Evolutionary conservation across 1,140 invertebrate genomes (phyloP), one percentile per base, ranked within the genome.

Genomic region (Drosophila littoralis): DNA sequence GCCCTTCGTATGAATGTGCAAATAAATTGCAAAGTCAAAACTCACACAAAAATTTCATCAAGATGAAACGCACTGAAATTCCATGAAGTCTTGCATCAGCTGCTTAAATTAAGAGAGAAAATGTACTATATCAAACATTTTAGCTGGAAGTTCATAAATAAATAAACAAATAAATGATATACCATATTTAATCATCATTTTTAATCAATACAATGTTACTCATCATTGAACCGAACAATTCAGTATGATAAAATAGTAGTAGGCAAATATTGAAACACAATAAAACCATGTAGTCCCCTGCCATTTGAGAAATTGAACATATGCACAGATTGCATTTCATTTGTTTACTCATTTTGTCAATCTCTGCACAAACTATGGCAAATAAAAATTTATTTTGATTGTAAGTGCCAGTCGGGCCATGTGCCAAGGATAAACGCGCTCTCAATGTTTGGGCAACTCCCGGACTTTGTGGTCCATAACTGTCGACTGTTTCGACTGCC

Each of bases 361-460:
- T 71, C 75, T 84, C 76, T 52, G 67, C 75, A 67, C 58, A 17
- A 38, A 46, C 7, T 40, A 78, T 58, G 46, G 40, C 46, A 74
- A 79, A 79, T 86, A 88, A 86, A 86, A 76, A 65, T 83, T 88
- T 79, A 86, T 88, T 85, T 71, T 83, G 79, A 86, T 88, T 88
- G 64, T 43, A 79, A 85, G 75, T 81, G 48, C 36, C 42, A 38
- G 48, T 15, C 22, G 52, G 54, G 43, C 33, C 45, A 13, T 54
- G 51, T 70, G 75, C 71, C 75, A 77, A 75, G 64, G 33, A 58
- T 46, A 70, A 64, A 8, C 38, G 33, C 12, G 7, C 9, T 15
- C 7, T 12, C 38, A 38, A 10, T 38, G 50, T 12, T 60, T 50
- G n/a, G 70, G 64, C 65, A 35, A 63, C 66, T 58, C 60, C 17